Base-by-base conservation (phyloP, 2,113 vertebrate genomes). In the Petromus typicus region DNA sequence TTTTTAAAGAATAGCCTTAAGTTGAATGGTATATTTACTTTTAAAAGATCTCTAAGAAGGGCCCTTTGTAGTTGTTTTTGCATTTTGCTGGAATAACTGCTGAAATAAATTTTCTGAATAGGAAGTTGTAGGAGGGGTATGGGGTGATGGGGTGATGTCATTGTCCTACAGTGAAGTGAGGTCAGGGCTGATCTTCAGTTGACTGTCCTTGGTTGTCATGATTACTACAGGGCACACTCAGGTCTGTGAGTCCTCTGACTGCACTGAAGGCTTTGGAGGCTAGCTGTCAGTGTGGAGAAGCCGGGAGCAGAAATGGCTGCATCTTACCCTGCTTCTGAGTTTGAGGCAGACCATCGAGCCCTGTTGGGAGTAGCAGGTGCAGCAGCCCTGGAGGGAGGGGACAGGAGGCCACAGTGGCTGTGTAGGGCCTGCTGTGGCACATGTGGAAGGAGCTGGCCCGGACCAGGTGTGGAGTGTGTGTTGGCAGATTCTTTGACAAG, bases 261-360 rank as follows among this genome's bases (percentile, higher is more conserved):
- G 40, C 17, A 67, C 18, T 30, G 11, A n/a, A 32, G n/a, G 30
- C 25, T 51, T 1, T 16, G 23, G 7, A 71, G 57, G 7, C 17
- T n/a, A 75, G n/a, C 54, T 48, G 11, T 8, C 69, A 16, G 34
- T 7, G 27, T 2, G 18, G 14, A 90, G 32, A 45, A 17, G 17
- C 40, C 2, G 32, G n/a, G 59, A 22, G 51, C 3, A 80, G 76
- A 10, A 4, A 8, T 12, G 18, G 11, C 37, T 1, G 11, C 48
- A 48, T 32, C 34, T 25, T 3, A 27, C 8, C 3, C 0, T 0
- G 40, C 34, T 20, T 2, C 37, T 14, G 2, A 1, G 25, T 10
- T 3, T n/a, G 34, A 23, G 22, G 11, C 34, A 51, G 48, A 3
- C 25, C 0, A 12, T 25, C 5, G 0, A 1, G 6, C 0, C 0